Conservation (phyloP, 2,113 vertebrate species). For the Morone chrysops region DNA sequence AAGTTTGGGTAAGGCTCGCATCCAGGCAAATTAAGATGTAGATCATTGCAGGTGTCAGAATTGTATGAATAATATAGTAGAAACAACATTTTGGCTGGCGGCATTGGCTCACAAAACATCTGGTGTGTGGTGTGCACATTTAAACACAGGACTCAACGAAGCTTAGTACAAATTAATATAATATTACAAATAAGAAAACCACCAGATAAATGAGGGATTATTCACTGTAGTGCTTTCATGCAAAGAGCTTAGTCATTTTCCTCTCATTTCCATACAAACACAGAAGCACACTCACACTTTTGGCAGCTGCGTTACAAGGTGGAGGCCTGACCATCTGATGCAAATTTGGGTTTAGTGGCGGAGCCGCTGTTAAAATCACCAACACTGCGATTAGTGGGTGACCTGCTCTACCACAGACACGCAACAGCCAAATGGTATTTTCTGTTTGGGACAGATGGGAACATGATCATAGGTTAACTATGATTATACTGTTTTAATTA, state of each 20-base stretch:
- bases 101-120: not conserved
- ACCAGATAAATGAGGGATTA: not conserved
- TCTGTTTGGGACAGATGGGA: too few species aligned
- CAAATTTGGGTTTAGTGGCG: constrained; percentile 41
- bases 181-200: too few species aligned
- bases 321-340: not conserved
- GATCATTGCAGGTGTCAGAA: not conserved
- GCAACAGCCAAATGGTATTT: too few species aligned
- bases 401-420: too few species aligned
- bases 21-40: not conserved
- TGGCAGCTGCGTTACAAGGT: not conserved
- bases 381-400: too few species aligned
- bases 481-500: not conserved
- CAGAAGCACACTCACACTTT: not conserved
- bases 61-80: not conserved
- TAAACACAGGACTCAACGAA: not conserved
- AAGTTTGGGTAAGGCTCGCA: not conserved
- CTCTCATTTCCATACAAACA: not conserved
- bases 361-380: too few species aligned
- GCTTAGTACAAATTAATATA: too few species aligned
- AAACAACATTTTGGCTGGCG: not conserved
- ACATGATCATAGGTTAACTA: not conserved
- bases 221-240: not conserved
- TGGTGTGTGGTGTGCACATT: not conserved
- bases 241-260: not conserved